Conservation (phyloP, 2,113 vertebrate species). For the Perca schrenkii region DNA sequence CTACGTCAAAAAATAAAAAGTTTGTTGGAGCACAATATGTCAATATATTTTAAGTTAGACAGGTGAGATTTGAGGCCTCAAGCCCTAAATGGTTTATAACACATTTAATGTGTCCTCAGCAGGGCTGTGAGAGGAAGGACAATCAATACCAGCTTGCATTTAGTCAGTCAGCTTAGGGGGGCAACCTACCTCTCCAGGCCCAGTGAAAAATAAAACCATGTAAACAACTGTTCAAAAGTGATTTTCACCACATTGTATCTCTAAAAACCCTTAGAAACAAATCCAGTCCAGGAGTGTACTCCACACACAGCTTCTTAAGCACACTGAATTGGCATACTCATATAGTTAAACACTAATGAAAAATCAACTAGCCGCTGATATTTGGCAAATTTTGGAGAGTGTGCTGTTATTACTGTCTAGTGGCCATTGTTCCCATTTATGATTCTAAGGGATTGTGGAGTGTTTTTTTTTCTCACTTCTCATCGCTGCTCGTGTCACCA, state of each 20-base stretch:
- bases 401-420: not conserved
- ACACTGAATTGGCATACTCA: not conserved
- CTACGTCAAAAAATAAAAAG: constrained; percentile 55
- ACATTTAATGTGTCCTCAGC: constrained; percentile 80
- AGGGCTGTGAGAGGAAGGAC: constrained; percentile 67
- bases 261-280: constrained; percentile 21
- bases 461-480: constrained; percentile 22
- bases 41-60: constrained; percentile 77
- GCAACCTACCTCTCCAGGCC: constrained; percentile 55
- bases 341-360: not conserved
- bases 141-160: constrained; percentile 79
- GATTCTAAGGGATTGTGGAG: not conserved
- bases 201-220: constrained; percentile 64
- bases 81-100: constrained; percentile 78
- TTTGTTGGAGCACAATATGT: constrained; percentile 66
- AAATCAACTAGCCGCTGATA: not conserved
- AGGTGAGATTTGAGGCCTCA: constrained; percentile 70
- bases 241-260: constrained; percentile 40
- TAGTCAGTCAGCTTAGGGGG: constrained; percentile 73
- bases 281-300: constrained; percentile 6
- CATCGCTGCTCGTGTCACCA: constrained; percentile 2
- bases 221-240: constrained; percentile 59
- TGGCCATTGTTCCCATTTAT: constrained; percentile 13
- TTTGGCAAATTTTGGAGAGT: constrained; percentile 5
- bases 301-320: constrained; percentile 12